Percentiles rank a stretch among this genome's conserved stretches.
These are phyloP conservation scores for Chrysolina oricalcia DNA, from an alignment of 2,888 invertebrate genomes.

Conservation along the genomic window DNA sequence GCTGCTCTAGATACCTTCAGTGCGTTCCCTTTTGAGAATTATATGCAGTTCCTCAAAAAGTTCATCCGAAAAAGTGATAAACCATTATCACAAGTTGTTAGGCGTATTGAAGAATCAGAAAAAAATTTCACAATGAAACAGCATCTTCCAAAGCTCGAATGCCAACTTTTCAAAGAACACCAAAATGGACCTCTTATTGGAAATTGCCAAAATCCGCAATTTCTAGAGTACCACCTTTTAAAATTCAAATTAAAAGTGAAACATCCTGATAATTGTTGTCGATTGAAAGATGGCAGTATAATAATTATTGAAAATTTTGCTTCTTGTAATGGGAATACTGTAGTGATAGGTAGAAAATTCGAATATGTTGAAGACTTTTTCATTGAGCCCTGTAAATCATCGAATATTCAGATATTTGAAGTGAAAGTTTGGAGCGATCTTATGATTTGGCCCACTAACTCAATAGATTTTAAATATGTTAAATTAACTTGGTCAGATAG, in stretches of 20 bases:
- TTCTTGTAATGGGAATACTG: slow-evolving; percentile 19
- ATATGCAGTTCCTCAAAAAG: slow-evolving; percentile 48
- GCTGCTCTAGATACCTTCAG: slow-evolving; percentile 53
- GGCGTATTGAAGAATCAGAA: slow-evolving; percentile 11
- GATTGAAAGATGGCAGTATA: slow-evolving; percentile 32
- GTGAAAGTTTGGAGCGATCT: slow-evolving; percentile 7
- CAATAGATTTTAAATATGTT: slow-evolving; percentile 28
- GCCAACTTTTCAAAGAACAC: slow-evolving; percentile 21
- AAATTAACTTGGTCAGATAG: not conserved
- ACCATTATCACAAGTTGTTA: slow-evolving; percentile 14
- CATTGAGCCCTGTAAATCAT: slow-evolving; percentile 33
- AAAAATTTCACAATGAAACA: slow-evolving; percentile 2
- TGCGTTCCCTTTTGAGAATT: slow-evolving; percentile 53
- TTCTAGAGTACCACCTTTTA: slow-evolving; percentile 26
- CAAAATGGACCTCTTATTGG: slow-evolving; percentile 26
- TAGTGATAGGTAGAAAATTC: slow-evolving; percentile 33
- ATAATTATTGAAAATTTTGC: slow-evolving; percentile 35
- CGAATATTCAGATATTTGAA: slow-evolving; percentile 34
- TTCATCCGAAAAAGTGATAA: slow-evolving; percentile 4
- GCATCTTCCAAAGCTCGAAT: not conserved
- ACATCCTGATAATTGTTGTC: slow-evolving; percentile 34
- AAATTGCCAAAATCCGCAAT: slow-evolving; percentile 28
- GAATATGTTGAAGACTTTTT: slow-evolving; percentile 31
- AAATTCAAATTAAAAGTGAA: slow-evolving; percentile 33
- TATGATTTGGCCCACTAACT: slow-evolving; percentile 18